Conservation (phyloP, 2,888 invertebrate species). For the Brenthis hecate region DNA sequence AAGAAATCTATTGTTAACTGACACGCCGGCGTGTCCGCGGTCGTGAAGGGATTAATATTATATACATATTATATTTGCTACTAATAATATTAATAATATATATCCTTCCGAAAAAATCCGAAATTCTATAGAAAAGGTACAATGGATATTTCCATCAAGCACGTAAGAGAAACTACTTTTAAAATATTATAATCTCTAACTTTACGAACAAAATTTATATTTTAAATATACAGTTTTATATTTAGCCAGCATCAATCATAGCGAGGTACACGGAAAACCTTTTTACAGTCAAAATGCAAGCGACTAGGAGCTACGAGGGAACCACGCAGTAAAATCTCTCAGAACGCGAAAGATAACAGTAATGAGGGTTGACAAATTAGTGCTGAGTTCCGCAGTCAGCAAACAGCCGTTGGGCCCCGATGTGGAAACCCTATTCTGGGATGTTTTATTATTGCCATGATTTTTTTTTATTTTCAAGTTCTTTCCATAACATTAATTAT, state of each 20-base stretch:
- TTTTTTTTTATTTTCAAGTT: not conserved
- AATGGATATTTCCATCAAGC: not conserved
- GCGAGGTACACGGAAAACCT: conserved; percentile 57
- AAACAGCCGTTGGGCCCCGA: conserved; percentile 50
- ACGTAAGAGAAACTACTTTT: not conserved
- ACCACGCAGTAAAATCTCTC: conserved; percentile 53
- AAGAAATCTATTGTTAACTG: too few relatives aligned
- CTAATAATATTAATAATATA: too few relatives aligned
- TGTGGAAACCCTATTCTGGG: conserved; percentile 36
- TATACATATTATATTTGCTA: too few relatives aligned
- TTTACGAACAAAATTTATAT: conserved; percentile 3
- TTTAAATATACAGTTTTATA: conserved; percentile 22
- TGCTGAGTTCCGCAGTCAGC: conserved; percentile 57
- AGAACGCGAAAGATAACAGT: conserved; percentile 61
- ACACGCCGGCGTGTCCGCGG: too few relatives aligned
- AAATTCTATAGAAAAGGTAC: too few relatives aligned
- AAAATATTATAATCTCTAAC: not conserved
- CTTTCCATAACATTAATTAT: not conserved
- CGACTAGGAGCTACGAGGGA: conserved; percentile 18
- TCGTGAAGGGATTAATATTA: too few relatives aligned
- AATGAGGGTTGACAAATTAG: conserved; percentile 72
- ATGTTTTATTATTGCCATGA: conserved; percentile 1
- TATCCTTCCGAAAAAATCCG: too few relatives aligned
- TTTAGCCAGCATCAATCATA: conserved; percentile 47
- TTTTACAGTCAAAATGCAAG: conserved; percentile 44